phyloP scores from a whole-genome alignment of 2,797 vertebrate species.

The Pseudochirops corinnae region DNA sequence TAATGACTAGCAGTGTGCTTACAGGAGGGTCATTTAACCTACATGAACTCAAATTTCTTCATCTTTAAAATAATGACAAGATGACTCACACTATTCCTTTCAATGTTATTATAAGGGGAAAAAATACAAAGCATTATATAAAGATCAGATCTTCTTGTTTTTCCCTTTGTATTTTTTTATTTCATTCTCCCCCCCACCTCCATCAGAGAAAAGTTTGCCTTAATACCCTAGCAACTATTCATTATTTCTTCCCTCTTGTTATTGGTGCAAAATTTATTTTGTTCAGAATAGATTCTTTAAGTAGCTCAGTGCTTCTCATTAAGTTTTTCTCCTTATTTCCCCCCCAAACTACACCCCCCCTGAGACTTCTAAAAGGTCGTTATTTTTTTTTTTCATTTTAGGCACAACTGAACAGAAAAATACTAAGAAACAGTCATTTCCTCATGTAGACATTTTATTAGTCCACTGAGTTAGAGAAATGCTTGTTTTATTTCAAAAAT shows the following conservation, averaged over 20 bases:
- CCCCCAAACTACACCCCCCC: background rate
- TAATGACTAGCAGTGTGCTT: too few species aligned
- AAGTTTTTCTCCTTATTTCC: background rate
- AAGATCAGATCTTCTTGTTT: too few species aligned
- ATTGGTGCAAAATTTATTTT: background rate
- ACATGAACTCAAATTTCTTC: too few species aligned
- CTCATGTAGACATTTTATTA: background rate
- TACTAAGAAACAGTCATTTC: background rate
- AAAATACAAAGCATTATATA: too few species aligned
- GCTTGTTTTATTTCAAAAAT: background rate
- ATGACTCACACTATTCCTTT: too few species aligned
- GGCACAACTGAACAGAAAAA: background rate
- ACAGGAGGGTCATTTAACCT: too few species aligned
- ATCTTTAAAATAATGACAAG: too few species aligned
- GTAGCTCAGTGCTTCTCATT: background rate
- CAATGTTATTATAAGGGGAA: too few species aligned
- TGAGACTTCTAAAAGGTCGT: background rate
- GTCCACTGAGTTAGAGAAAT: background rate
- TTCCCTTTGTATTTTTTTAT: too few species aligned
- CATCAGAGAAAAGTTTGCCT: too few species aligned
- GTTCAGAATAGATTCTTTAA: background rate
- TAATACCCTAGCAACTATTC: too few species aligned
- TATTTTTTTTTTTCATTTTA: background rate
- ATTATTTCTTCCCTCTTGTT: background rate
- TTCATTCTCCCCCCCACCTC: too few species aligned